phyloP scores from a whole-genome alignment of 1,140 invertebrate species.

The Papilio machaon region DNA sequence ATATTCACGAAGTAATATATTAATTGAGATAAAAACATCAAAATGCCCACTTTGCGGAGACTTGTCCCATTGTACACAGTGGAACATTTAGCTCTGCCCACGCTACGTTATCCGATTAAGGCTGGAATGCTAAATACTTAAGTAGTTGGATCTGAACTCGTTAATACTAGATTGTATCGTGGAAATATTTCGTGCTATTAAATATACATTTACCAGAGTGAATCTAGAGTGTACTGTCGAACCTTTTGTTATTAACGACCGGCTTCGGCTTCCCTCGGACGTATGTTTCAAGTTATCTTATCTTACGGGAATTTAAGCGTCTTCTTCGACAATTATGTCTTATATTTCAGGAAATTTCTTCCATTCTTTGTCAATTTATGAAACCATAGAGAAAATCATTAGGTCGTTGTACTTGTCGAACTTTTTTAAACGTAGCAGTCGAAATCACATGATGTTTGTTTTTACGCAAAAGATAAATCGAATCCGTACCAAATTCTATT shows the following conservation, averaged over 20 bases:
- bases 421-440: no score
- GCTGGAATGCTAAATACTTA: conserved; percentile 4
- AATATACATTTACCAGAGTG: neutral
- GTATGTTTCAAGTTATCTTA: no score
- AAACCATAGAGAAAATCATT: no score
- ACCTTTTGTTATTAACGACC: neutral
- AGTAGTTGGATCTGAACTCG: neutral
- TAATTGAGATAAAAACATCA: neutral
- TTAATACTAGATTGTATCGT: neutral
- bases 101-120: neutral
- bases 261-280: neutral
- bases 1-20: no score
- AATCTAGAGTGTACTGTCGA: neutral
- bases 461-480: neutral
- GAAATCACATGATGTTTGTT: no score
- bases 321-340: no score
- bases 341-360: no score
- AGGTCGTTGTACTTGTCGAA: no score
- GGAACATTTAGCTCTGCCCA: neutral
- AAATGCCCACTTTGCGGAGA: no score
- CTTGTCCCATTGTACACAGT: neutral
- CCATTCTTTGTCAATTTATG: no score
- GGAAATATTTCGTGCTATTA: neutral
- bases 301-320: no score
- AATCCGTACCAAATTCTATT: neutral